Evolutionary conservation across 2,113 vertebrate genomes (phyloP), one percentile per base, ranked within the genome.

Genomic region (Herpailurus yagouaroundi): DNA sequence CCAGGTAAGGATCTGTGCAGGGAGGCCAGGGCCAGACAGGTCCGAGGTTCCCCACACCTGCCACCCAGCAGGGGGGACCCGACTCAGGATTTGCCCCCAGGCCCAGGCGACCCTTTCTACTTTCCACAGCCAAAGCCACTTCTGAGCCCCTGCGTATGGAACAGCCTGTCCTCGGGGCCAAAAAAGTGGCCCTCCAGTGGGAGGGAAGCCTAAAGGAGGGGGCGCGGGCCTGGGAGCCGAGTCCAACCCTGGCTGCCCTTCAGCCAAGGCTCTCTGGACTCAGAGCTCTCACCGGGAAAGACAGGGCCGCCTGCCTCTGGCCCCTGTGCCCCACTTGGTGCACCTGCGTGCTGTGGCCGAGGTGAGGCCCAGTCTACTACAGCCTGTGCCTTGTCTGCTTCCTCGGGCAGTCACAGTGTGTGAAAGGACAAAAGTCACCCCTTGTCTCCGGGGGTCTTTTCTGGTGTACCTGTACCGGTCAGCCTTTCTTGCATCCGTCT

Each of bases 221-320:
- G 36, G 31, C 2, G 2, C 7, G 12, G 66, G 66, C 45, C 31
- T 31, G 25, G 29, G 7, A 41, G 82, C 57, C 3, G 16, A 13
- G 60, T 64, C 38, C 16, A 3, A 31, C 6, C 57, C 27, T 5
- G 38, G 38, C 60, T 29, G 80, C n/a, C 23, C 3, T 63, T 45
- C 11, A 31, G 18, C 29, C 73, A 7, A 7, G 0, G 38, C 9
- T 64, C 64, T 60, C 57, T 63, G 29, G 52, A 7, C 45, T 38
- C 33, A 41, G n/a, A 6, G 31, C 38, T 50, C 83, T 57, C n/a
- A 4, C 14, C 21, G 8, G 55, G 73, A 80, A 73, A 38, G 21
- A 5, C 3, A 9, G 16, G 57, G 5, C 0, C 0, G 2, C 2
- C 9, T 13, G 1, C 6, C 16, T 1, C 23, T 7, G 45, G 36